Evolutionary conservation across 2,797 vertebrate species (phyloP).

Genomic region (Zenarchopterus dispar): DNA sequence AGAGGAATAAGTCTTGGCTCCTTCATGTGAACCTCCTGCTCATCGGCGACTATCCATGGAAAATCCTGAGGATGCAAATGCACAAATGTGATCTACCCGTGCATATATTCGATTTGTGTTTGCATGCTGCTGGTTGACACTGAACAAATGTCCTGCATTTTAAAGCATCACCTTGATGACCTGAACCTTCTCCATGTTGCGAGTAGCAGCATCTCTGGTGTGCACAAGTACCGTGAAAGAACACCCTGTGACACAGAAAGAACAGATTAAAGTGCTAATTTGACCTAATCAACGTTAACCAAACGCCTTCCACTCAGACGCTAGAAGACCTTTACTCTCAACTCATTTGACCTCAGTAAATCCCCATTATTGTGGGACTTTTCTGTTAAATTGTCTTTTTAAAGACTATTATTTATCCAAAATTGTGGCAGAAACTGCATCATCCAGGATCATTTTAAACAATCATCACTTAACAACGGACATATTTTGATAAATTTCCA

Average conservation of each 20-base stretch:
- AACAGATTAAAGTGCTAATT: neutral
- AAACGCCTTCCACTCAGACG: no score
- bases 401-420: no score
- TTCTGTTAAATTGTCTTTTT: no score
- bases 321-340: no score
- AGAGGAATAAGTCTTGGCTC: constrained; percentile 94
- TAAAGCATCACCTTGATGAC: constrained; percentile 91
- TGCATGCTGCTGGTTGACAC: neutral
- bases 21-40: constrained; percentile 96
- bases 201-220: constrained; percentile 92
- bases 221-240: constrained; percentile 97
- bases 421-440: no score
- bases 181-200: constrained; percentile 99
- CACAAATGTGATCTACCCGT: constrained; percentile 1
- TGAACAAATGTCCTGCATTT: no score
- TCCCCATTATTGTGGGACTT: no score
- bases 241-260: constrained; percentile 83
- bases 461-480: no score
- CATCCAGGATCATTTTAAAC: no score
- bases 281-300: neutral
- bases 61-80: constrained; percentile 85
- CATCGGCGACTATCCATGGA: constrained; percentile 97
- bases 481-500: no score
- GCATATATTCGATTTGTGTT: neutral
- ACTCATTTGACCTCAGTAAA: no score